Evolutionary conservation across 2,113 vertebrate genomes (phyloP), one percentile per base, ranked within the genome.

Genomic region (Leptobrachium leishanense): DNA sequence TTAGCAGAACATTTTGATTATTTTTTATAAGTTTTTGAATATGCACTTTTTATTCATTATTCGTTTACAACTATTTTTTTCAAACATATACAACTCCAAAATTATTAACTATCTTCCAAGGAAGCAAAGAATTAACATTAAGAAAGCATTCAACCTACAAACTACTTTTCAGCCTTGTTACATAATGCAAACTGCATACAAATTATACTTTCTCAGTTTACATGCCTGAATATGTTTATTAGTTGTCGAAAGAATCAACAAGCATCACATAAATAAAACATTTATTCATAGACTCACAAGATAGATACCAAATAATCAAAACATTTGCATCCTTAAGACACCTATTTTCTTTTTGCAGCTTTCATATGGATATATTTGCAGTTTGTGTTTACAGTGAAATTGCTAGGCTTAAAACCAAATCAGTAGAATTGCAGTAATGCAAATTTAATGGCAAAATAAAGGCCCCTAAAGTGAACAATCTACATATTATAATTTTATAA

Each of bases 371-470:
- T 79, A 67, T 72, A 79, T 79, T 79, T 79, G 77, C 69, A 66
- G 69, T 79, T 43, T 79, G 59, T 79, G 77, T 79, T 79, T 79
- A 67, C 77, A 73, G 62, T 65, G 69, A 79, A 79, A 79, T 79
- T 79, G 77, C 77, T 73, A 71, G 77, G 70, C 62, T 72, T 79
- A 79, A 71, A 41, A 66, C 70, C 70, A 79, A 79, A 79, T 79
- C 77, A 79, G 77, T 73, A 63, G 72, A 72, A 79, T 79, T 79
- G 69, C 69, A 79, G 77, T 79, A 79, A 79, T 79, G 77, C 70
- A 79, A 79, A 79, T 79, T 79, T 79, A 79, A 79, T 79, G 77
- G 62, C 77, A 73, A 79, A 79, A 79, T 79, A 79, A 79, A 67
- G 67, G 70, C 62, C 46, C 40, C 39, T 63, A 73, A 79, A 54